Evolutionary conservation across 1,140 invertebrate species (phyloP).

Genomic region (Zaprionus vittiger): DNA sequence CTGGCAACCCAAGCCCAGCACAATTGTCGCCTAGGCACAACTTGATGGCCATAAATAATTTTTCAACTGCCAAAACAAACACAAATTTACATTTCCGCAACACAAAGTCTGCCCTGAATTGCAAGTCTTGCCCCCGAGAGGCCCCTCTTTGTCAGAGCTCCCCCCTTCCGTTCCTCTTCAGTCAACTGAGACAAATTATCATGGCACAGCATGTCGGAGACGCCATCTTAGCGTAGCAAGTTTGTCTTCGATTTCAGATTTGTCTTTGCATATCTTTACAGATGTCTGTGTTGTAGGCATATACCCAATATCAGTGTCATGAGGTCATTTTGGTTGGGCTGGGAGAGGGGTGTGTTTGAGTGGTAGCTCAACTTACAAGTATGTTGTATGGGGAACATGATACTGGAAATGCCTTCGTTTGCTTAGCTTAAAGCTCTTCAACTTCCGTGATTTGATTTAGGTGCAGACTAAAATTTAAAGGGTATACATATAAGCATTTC

Average conservation of each 20-base stretch:
- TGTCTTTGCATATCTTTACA: background rate
- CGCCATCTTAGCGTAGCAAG: background rate
- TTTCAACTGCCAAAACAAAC: conserved; percentile 49
- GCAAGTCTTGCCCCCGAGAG: background rate
- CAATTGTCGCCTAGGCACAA: conserved; percentile 32
- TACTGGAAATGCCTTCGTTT: background rate
- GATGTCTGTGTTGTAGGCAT: background rate
- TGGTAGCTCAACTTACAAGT: too few relatives aligned
- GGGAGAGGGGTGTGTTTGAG: too few relatives aligned
- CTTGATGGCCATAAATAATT: conserved; percentile 51
- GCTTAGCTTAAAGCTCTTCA: background rate
- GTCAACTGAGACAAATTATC: background rate
- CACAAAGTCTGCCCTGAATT: conserved; percentile 2
- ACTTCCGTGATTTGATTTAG: background rate
- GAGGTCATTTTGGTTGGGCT: background rate
- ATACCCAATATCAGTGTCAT: background rate
- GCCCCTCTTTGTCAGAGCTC: too few relatives aligned
- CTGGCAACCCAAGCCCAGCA: conserved; percentile 20
- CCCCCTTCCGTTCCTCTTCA: too few relatives aligned
- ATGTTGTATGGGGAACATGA: background rate
- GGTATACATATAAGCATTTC: too few relatives aligned
- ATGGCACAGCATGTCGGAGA: background rate
- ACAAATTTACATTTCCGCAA: conserved; percentile 54
- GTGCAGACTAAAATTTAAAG: too few relatives aligned
- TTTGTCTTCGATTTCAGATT: conserved; percentile 1